Evolutionary conservation across 1,140 invertebrate species (phyloP), one percentile per base, ranked within the genome.

Genomic region (Drosophila simulans): DNA sequence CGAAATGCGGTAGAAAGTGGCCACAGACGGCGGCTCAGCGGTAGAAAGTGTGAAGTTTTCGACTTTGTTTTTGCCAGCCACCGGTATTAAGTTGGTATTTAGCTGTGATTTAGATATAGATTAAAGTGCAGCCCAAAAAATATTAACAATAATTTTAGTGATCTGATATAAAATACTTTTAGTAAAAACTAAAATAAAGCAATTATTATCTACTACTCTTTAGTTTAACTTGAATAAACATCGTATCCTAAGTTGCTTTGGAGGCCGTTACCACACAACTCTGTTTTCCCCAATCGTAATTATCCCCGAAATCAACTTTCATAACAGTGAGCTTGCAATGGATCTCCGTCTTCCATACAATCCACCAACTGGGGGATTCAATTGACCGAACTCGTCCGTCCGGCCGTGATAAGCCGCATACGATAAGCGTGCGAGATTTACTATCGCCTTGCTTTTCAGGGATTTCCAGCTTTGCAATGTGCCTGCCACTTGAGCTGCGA

Each of bases 391-490:
- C 68, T 35, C 48, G 58, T 63, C 65, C 46, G 45, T 53, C 31
- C 17, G 58, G 51, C 68, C 65, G 34, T 83, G 80, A 84, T 83
- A 84, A 83, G 80, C 80, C 80, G 57, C 53, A 66, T 58, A 58
- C 71, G 82, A 81, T 86, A 86, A 81, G 78, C 73, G 43, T 48
- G 35, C 25, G 17, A 73, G 83, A 86, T 86, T 78, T 78, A 78
- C 78, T 75, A 71, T 81, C 58, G 78, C 60, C 68, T 48, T 70
- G 80, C 80, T 57, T 63, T 74, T 57, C 71, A 58, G 82, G 72
- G 69, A 81, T 65, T 77, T 77, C 46, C 59, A 55, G 52, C 77
- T 68, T 75, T 86, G 68, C 80, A 77, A 80, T 72, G 72, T 64
- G 82, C 60, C 73, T 60, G 73, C 62, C 74, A 86, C 74, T 81